Conservation (phyloP, 2,797 vertebrate species). For the Sebastes trivittatus region DNA sequence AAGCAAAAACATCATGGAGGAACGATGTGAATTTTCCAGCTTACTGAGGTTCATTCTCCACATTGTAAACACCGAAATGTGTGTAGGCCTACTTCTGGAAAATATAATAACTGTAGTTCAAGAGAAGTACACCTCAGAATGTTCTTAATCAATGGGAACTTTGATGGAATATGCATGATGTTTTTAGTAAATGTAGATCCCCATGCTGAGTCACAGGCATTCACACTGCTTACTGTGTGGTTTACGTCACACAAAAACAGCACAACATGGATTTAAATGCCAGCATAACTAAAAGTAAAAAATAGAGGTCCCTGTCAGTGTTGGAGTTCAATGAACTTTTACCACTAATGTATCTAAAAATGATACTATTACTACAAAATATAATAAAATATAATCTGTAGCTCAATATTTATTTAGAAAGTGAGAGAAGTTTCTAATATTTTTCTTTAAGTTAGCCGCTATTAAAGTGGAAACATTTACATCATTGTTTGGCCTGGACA, state of each 20-base stretch:
- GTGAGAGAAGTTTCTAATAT: neutral
- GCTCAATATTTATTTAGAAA: neutral
- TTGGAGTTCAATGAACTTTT: neutral
- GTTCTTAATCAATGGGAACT: slow-evolving; percentile 31
- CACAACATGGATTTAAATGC: slow-evolving; percentile 25
- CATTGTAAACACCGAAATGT: slow-evolving; percentile 20
- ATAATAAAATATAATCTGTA: neutral
- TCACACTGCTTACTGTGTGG: slow-evolving; percentile 17
- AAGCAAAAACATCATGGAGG: slow-evolving; percentile 28
- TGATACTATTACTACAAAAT: neutral
- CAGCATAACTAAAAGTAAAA: neutral
- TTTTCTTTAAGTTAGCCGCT: neutral
- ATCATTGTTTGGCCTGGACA: neutral
- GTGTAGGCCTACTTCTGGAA: slow-evolving; percentile 39
- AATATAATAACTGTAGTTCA: slow-evolving; percentile 26
- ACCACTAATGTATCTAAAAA: neutral
- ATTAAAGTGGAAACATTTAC: neutral
- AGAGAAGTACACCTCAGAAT: neutral
- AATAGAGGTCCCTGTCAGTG: neutral
- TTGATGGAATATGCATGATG: slow-evolving; percentile 32
- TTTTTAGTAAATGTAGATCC: slow-evolving; percentile 46
- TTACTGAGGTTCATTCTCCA: slow-evolving; percentile 34
- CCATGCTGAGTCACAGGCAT: slow-evolving; percentile 58
- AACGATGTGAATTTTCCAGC: slow-evolving; percentile 65
- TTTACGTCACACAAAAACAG: slow-evolving; percentile 40